Evolutionary conservation across 2,888 invertebrate species (phyloP), one percentile per base, ranked within the genome.

Genomic region (Clitarchus hookeri): DNA sequence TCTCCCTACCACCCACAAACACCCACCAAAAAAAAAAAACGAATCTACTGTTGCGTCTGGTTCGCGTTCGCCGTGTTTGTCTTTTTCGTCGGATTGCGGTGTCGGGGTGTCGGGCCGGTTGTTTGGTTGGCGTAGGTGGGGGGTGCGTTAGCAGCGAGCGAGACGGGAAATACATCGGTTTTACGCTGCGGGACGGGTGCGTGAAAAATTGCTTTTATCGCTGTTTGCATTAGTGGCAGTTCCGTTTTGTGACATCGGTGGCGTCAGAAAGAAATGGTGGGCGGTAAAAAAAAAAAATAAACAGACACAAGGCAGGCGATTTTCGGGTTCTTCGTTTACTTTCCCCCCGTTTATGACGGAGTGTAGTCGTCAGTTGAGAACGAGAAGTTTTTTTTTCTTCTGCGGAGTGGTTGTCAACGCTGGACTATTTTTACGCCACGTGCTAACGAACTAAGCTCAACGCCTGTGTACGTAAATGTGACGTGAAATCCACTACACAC

Each of bases 201-300:
- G 65, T 65, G 65, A 65, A 65, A 65, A 19, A 65, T 65, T 65
- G 65, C 65, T 65, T 65, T 65, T 65, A 65, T 65, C 65, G 65
- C 65, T n/a, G 65, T 65, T 65, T 65, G 65, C 65, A 65, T 65
- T 65, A 65, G 65, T 65, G 65, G 65, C 65, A 23, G 65, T 65
- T 65, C 65, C 65, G n/a, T 65, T 65, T 65, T 65, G 65, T 65
- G 65, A 65, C 65, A 65, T 65, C 65, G 16, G 2, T 65, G n/a
- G 65, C 65, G 65, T 65, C 65, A 23, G 65, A 19, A 65, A 65
- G 65, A 23, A 48, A 65, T 65, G 19, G 65, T 16, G 16, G 11
- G 0, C 2, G 11, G 65, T 11, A 65, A 65, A 65, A n/a, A 65
- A 65, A 65, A n/a, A 65, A 23, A 65, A 23, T 65, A 65, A 65